Base-by-base conservation (phyloP, 2,888 invertebrate species). In the Spilosoma lubricipeda region DNA sequence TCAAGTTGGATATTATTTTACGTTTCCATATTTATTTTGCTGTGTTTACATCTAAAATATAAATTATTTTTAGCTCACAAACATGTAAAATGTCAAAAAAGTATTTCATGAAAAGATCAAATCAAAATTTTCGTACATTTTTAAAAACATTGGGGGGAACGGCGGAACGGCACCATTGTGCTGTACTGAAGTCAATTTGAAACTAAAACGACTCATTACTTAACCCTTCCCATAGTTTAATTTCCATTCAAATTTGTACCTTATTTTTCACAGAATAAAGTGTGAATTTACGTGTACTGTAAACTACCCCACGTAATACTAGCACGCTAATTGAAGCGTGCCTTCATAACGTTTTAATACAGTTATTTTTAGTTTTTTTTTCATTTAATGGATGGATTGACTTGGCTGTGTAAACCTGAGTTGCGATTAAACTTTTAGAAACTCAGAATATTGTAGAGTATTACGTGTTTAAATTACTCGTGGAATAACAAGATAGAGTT, bases 71-170 rank as follows among this genome's bases (percentile, higher is more conserved):
- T 33, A 45, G 5, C 70, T 63, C 63, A 69, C 39, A 36, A 73
- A 73, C 74, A 27, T 71, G 70, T 79, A 68, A 73, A 77, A 80
- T 74, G 83, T 83, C 84, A 87, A 84, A 78, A 80, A 85, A 87
- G 39, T 87, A 90, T 90, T 90, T 91, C 87, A 88, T 87, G 83
- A 88, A 87, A 88, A 82, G 91, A 90, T 82, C 88, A 90, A 92
- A 92, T 92, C 89, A 90, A 88, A 88, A 90, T 83, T 84, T 86
- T 86, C 85, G 85, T 91, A 86, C 85, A 89, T 90, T 90, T 91
- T 90, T 91, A 84, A 86, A 87, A 88, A 86, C 86, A 68, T 86
- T 86, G 87, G 83, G 87, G 88, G n/a, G n/a, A n/a, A n/a, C n/a
- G n/a, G n/a, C n/a, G n/a, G 67, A 81, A 84, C 82, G 82, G 76